phyloP scores from a whole-genome alignment of 2,888 invertebrate genomes.

The Sinotaia quadrata region DNA sequence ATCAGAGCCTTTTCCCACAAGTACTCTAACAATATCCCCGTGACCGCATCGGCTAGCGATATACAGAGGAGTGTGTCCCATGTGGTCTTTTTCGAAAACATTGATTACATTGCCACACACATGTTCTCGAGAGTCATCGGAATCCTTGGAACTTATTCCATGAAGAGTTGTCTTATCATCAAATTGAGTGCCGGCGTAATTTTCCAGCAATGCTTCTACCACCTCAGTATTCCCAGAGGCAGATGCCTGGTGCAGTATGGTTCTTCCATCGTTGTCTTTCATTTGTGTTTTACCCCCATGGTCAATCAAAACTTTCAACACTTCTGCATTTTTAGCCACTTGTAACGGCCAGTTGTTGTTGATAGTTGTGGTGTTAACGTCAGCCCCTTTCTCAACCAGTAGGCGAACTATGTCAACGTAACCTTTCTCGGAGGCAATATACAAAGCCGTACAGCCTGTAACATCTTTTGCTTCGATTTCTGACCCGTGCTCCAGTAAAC shows the following conservation, averaged over 20 bases:
- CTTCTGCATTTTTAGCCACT: no score
- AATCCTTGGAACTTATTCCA: no score
- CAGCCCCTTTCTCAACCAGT: background rate
- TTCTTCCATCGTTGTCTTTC: background rate
- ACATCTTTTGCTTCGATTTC: background rate
- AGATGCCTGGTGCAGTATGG: background rate
- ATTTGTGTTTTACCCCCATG: no score
- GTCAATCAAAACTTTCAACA: no score
- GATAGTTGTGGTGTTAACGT: background rate
- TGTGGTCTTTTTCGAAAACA: no score
- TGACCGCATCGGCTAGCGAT: background rate
- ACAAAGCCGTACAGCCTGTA: background rate
- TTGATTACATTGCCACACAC: no score
- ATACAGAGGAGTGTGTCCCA: background rate
- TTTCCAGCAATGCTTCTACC: slow-evolving; percentile 78
- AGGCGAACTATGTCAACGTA: background rate
- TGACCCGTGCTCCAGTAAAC: background rate
- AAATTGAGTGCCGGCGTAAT: no score
- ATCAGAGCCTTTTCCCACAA: background rate
- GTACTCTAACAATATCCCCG: background rate
- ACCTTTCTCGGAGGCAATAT: background rate
- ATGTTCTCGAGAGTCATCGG: no score
- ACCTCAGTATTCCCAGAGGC: slow-evolving; percentile 82
- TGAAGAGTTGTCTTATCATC: no score
- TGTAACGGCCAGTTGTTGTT: no score